Base-by-base conservation (phyloP, 2,797 vertebrate species). In the Muscicapa striata region DNA sequence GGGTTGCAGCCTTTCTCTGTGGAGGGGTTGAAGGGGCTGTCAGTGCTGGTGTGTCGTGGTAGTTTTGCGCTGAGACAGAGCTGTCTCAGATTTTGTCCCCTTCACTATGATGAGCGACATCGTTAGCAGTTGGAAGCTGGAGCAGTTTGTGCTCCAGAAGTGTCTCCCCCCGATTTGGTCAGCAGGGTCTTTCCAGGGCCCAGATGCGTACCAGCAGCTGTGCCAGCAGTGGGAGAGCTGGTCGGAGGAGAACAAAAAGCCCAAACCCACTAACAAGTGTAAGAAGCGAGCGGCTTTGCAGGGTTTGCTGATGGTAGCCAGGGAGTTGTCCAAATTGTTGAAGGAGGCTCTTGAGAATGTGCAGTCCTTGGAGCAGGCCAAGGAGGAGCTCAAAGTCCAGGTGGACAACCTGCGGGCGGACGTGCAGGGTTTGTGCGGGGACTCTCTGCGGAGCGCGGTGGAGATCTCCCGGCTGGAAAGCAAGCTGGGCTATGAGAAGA, bases 221-320 rank as follows among this genome's bases (percentile, higher is more conserved):
- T 96, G 96, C 90, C 95, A 96, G 84, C 96, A 96, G 81, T 96
- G 96, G 96, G 96, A 96, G 90, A 94, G 80, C 34, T 96, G 96
- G 96, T 73, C 96, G 0, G 96, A 96, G 67, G 96, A 96, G 84
- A 55, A 36, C 58, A 96, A 96, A 95, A 96, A 96, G 18, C 88
- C 96, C 87, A 96, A 96, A 84, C 93, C 95, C 70, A 94, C 95
- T 2, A 96, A 90, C 6, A 96, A 96, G 72, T 96, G 96, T 62
- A 96, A 95, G 41, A 96, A 96, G 57, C 74, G 96, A 14, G 96
- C 96, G 0, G 96, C 96, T 76, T 81, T 96, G 93, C 96, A 96
- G 80, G 96, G 96, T 48, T 43, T 96, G 88, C 27, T 96, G 63
- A 96, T 96, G 96, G 96, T 96, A 69, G 46, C 88, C 80, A 96